Conservation (phyloP, 2,888 invertebrate genomes). For the Aproaerema taeniolella region DNA sequence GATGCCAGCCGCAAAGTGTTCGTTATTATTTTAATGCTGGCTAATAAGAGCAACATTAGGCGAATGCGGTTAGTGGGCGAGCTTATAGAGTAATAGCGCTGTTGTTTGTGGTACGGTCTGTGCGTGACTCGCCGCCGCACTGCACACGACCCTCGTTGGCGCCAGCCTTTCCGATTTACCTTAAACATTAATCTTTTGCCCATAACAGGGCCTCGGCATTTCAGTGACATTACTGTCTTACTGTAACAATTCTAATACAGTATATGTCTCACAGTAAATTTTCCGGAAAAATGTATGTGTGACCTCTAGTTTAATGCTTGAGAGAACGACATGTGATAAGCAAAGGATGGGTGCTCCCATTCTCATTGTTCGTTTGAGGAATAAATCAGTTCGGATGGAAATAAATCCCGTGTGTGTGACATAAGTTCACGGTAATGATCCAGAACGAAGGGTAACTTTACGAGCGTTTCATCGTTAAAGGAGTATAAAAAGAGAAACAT, state of each 20-base stretch:
- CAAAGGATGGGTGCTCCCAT: constrained; percentile 9
- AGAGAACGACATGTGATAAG: constrained; percentile 2
- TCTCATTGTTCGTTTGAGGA: constrained; percentile 5
- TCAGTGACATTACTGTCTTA: constrained; percentile 45
- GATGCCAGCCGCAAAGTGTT: constrained; percentile 34
- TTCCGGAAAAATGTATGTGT: constrained; percentile 6
- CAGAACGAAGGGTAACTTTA: constrained; percentile 17
- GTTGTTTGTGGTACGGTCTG: constrained; percentile 45
- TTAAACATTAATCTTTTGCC: constrained; percentile 52
- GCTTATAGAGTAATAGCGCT: constrained; percentile 48
- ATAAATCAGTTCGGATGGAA: constrained; percentile 5
- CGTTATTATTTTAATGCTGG: constrained; percentile 57
- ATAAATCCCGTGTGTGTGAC: constrained; percentile 8
- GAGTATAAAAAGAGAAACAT: constrained; percentile 17
- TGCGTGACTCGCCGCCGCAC: constrained; percentile 46
- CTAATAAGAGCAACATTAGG: constrained; percentile 53
- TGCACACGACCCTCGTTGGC: constrained; percentile 33
- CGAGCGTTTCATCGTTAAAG: constrained; percentile 12
- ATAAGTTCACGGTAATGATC: constrained; percentile 9
- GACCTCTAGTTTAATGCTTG: constrained; percentile 11
- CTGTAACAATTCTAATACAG: constrained; percentile 10
- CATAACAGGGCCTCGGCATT: constrained; percentile 40
- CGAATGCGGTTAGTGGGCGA: constrained; percentile 47
- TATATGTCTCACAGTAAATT: constrained; percentile 3
- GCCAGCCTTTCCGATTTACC: constrained; percentile 51